A percentile compares a stretch with the other conserved stretches of the same genome.
phyloP scores from a whole-genome alignment of 2,888 invertebrate species.

The Pediacus dermestoides region DNA sequence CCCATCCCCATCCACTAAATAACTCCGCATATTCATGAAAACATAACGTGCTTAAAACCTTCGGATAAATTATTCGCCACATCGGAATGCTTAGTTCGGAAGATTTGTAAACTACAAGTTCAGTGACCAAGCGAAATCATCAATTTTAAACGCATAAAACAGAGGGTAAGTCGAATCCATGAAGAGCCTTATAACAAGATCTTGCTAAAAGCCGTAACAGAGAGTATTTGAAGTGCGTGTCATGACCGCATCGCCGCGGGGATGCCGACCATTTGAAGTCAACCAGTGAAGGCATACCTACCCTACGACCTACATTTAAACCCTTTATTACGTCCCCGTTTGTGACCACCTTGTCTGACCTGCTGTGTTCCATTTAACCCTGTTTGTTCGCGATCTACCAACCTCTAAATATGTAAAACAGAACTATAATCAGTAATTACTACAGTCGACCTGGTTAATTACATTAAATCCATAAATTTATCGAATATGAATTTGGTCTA shows the following conservation, averaged over 20 bases:
- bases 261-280: slow-evolving; percentile 21
- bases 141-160: slow-evolving; percentile 9
- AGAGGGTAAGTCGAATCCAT: background rate
- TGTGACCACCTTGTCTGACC: slow-evolving; percentile 20
- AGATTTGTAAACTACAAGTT: slow-evolving; percentile 6
- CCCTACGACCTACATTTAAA: slow-evolving; percentile 20
- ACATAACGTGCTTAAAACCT: slow-evolving; percentile 10
- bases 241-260: slow-evolving; percentile 22
- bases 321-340: slow-evolving; percentile 23
- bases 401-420: slow-evolving; percentile 23
- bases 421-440: slow-evolving; percentile 23
- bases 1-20: no score
- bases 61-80: slow-evolving; percentile 12
- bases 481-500: slow-evolving; percentile 8
- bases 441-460: slow-evolving; percentile 21
- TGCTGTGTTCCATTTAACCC: background rate
- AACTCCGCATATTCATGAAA: no score
- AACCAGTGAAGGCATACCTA: slow-evolving; percentile 21
- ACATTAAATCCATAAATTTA: slow-evolving; percentile 26
- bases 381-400: slow-evolving; percentile 1
- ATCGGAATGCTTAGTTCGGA: slow-evolving; percentile 7
- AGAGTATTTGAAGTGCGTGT: slow-evolving; percentile 22
- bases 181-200: slow-evolving; percentile 9
- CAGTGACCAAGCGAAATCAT: slow-evolving; percentile 2
- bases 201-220: slow-evolving; percentile 7